phyloP scores from a whole-genome alignment of 53 echinoderm and acorn worm species.

The Stichopus horrens region DNA sequence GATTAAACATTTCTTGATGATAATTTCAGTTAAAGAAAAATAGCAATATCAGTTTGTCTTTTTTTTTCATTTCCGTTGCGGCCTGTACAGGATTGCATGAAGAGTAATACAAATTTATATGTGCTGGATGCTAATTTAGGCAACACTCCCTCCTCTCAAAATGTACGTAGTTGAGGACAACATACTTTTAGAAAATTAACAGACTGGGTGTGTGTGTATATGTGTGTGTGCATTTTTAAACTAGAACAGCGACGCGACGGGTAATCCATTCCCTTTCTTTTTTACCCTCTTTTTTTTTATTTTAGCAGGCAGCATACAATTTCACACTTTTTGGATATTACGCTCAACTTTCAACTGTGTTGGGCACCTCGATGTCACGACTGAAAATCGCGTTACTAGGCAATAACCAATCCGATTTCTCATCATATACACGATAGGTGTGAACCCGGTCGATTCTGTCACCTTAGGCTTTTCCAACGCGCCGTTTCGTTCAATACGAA shows the following conservation, averaged over 20 bases:
- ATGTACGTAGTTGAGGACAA: too few relatives aligned
- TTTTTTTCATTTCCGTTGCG: too few relatives aligned
- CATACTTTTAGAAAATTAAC: too few relatives aligned
- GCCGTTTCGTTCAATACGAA: constrained; percentile 21
- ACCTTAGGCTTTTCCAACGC: constrained; percentile 15
- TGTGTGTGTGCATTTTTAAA: too few relatives aligned
- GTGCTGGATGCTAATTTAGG: too few relatives aligned
- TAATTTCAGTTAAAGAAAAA: neutral
- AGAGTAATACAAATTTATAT: too few relatives aligned
- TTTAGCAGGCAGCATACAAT: neutral
- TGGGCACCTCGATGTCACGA: constrained; percentile 23
- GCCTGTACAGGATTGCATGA: too few relatives aligned
- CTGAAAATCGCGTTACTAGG: constrained; percentile 17
- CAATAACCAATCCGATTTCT: constrained; percentile 27
- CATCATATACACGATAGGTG: constrained; percentile 28
- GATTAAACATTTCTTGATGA: neutral
- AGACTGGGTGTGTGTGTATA: too few relatives aligned
- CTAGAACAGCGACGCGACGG: too few relatives aligned
- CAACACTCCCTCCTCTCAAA: too few relatives aligned
- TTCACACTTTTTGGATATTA: constrained; percentile 16
- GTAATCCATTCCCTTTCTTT: too few relatives aligned
- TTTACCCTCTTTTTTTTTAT: too few relatives aligned
- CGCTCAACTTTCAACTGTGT: constrained; percentile 5
- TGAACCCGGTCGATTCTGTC: constrained; percentile 35
- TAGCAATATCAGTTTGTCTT: neutral